phyloP scores from a whole-genome alignment of 2,113 vertebrate species.

The Fregata magnificens region DNA sequence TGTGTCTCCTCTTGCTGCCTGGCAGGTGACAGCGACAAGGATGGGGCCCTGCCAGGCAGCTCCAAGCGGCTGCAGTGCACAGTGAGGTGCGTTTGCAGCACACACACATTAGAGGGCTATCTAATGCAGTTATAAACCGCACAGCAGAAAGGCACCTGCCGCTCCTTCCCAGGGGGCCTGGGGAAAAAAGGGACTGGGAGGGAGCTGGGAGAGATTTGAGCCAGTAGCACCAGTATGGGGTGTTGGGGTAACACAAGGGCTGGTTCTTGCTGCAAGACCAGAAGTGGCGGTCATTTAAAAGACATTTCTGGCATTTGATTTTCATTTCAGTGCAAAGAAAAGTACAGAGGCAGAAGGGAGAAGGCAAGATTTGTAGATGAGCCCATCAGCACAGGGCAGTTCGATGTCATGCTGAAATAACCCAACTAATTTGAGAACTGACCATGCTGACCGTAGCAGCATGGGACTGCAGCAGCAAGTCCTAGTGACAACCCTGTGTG shows the following conservation, averaged over 20 bases:
- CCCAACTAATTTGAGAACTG: not conserved
- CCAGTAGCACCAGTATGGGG: fast-evolving
- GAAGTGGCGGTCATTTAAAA: not conserved
- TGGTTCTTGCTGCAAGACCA: not conserved
- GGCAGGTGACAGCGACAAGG: not conserved
- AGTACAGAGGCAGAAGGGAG: not conserved
- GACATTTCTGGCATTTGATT: not conserved
- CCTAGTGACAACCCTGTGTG: fast-evolving
- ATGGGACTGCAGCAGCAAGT: not conserved
- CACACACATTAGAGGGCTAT: not conserved
- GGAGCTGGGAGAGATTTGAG: not conserved
- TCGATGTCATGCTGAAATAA: not conserved
- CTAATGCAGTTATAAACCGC: not conserved
- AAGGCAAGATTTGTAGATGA: not conserved
- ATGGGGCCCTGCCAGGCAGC: fast-evolving
- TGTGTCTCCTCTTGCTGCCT: not conserved
- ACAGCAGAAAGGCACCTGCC: not conserved
- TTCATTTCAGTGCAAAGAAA: not conserved
- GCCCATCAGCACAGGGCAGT: not conserved
- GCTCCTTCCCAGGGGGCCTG: fast-evolving
- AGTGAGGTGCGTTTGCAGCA: not conserved
- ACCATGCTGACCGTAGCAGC: not conserved
- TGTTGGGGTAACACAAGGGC: not conserved
- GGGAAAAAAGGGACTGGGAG: not conserved
- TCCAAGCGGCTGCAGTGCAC: not conserved